phyloP scores from a whole-genome alignment of 2,888 invertebrate genomes.

The Gandaritis pyraliata region DNA sequence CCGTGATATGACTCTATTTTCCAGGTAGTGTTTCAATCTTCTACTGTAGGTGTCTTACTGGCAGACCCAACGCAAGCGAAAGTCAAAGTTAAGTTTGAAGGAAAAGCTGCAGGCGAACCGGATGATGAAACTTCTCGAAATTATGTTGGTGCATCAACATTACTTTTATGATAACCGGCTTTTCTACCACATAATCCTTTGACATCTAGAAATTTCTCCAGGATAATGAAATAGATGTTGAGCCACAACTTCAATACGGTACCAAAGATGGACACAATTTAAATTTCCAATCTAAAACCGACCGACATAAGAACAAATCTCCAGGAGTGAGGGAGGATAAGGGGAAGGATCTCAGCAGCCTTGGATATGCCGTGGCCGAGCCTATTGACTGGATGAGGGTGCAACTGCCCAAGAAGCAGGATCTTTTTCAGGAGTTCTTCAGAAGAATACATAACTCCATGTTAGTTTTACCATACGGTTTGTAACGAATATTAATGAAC shows the following conservation, averaged over 20 bases:
- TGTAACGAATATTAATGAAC: too few species aligned
- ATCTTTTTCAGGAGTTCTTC: constrained; percentile 87
- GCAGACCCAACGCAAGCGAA: constrained; percentile 87
- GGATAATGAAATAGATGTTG: constrained; percentile 53
- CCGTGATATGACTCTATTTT: constrained; percentile 37
- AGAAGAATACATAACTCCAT: constrained; percentile 87
- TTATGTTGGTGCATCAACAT: constrained; percentile 50
- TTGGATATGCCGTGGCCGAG: constrained; percentile 84
- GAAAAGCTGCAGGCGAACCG: constrained; percentile 60
- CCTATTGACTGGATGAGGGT: constrained; percentile 87
- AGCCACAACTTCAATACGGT: constrained; percentile 56
- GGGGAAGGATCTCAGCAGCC: constrained; percentile 79
- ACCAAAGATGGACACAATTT: constrained; percentile 46
- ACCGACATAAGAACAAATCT: constrained; percentile 46
- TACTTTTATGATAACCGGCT: too few species aligned
- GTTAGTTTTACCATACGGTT: too few species aligned
- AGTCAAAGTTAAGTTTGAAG: constrained; percentile 84
- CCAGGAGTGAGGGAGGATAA: constrained; percentile 54
- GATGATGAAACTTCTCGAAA: constrained; percentile 54
- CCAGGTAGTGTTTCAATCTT: constrained; percentile 88
- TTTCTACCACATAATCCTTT: too few species aligned
- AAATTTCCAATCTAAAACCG: constrained; percentile 41
- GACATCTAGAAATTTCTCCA: constrained; percentile 27
- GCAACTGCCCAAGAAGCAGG: constrained; percentile 86
- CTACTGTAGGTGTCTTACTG: constrained; percentile 87